A percentile compares a stretch with the other conserved stretches of the same genome.
These are phyloP conservation scores for Gobio occitaniae DNA, from an alignment of 2,797 vertebrate species.

Conservation along the genomic window DNA sequence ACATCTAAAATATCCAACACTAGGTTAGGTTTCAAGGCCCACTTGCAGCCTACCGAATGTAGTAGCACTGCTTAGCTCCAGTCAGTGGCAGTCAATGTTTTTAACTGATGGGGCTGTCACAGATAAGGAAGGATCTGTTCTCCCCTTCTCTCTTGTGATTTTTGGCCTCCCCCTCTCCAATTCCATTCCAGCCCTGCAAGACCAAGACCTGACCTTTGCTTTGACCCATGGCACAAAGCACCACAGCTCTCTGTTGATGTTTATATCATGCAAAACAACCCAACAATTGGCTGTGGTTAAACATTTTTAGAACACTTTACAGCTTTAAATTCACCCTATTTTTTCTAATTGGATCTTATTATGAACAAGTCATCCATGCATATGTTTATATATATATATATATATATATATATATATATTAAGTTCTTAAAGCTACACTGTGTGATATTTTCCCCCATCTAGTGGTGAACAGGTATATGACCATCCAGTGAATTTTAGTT, in stretches of 20 bases:
- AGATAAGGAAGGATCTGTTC: slow-evolving; percentile 62
- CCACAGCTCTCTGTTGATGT: slow-evolving; percentile 25
- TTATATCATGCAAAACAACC: slow-evolving; percentile 25
- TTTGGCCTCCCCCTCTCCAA: slow-evolving; percentile 59
- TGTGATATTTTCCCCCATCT: too few species aligned
- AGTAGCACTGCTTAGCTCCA: slow-evolving; percentile 42
- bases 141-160: slow-evolving; percentile 59
- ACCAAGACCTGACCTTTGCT: slow-evolving; percentile 45
- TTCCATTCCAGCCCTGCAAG: slow-evolving; percentile 53
- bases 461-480: too few species aligned
- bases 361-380: not conserved
- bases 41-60: slow-evolving; percentile 37
- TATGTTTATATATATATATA: too few species aligned
- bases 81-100: slow-evolving; percentile 46
- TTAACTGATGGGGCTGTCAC: slow-evolving; percentile 57
- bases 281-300: not conserved
- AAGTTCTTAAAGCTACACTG: too few species aligned
- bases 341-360: not conserved
- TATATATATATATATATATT: too few species aligned
- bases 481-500: too few species aligned
- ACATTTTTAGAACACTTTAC: not conserved
- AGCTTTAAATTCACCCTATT: not conserved
- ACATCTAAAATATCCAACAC: slow-evolving; percentile 15
- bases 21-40: slow-evolving; percentile 4
- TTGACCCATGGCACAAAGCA: slow-evolving; percentile 40